Evolutionary conservation across 2,888 invertebrate genomes (phyloP), one percentile per base, ranked within the genome.

Genomic region (Lithodes maja): DNA sequence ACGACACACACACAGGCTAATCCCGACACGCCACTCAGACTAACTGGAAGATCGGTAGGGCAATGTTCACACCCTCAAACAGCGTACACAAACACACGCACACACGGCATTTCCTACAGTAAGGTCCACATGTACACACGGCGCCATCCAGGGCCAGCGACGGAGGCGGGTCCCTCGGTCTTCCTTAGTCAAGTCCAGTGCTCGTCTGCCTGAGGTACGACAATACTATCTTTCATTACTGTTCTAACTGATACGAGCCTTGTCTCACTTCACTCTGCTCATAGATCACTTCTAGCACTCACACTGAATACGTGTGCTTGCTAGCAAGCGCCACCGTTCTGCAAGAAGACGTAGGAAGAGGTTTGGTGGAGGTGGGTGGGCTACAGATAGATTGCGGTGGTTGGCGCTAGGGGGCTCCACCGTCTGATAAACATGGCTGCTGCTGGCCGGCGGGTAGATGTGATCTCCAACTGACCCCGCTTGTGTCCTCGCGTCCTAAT

Each of bases 391-490:
- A 9, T 81, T 81, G 61, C 81, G 81, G 81, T 81, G 81, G 61
- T 49, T 50, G 81, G 49, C 81, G 81, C 81, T 61, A 81, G 81
- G 81, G 61, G 81, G 33, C 81, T 81, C 81, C 68, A 81, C 81
- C 68, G 81, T 68, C 61, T 81, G 61, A 81, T 84, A 84, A 84
- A 84, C 84, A 84, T 83, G 83, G 87, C 87, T 81, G 87, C 83
- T 33, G 54, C 86, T 84, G 83, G 87, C 87, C 87, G 87, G 79
- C 87, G 87, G 87, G 87, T 87, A 87, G 84, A 87, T 87, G 79
- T 87, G 87, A 87, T 87, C 87, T 87, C 87, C 87, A 87, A 87
- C 87, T 87, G 87, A 87, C 87, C 87, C 87, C 87, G 87, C 83
- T 84, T 87, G 87, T 87, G 87, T 87, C 87, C 87, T 87, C 68